A percentile compares a stretch with the other conserved stretches of the same genome.
These are phyloP conservation scores for Pararge aegeria DNA, from an alignment of 1,140 invertebrate species.

Conservation along the genomic window DNA sequence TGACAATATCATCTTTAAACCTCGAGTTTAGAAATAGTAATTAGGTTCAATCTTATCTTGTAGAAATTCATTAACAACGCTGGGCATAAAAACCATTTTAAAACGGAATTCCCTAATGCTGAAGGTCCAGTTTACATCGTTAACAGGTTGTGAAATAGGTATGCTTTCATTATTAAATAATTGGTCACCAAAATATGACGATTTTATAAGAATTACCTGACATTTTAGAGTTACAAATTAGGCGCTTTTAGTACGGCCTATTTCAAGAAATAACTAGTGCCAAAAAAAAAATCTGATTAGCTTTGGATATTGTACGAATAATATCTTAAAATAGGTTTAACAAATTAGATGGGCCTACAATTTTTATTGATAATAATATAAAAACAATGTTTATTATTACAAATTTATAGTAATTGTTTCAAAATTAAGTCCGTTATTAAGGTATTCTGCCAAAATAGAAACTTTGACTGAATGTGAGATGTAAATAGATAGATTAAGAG, in stretches of 20 bases:
- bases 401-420: conserved; percentile 19
- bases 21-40: conserved; percentile 42
- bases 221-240: conserved; percentile 42
- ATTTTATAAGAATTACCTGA: conserved; percentile 20
- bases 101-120: not conserved
- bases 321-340: conserved; percentile 14
- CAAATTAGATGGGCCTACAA: conserved; percentile 29
- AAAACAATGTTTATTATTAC: conserved; percentile 17
- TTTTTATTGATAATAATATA: conserved; percentile 24
- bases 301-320: conserved; percentile 42
- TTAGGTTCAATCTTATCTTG: conserved; percentile 17
- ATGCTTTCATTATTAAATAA: conserved; percentile 33
- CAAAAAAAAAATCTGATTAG: conserved; percentile 49
- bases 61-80: conserved; percentile 17
- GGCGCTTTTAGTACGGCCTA: conserved; percentile 62
- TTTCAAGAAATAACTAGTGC: conserved; percentile 54
- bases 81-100: conserved; percentile 7
- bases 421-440: conserved; percentile 40
- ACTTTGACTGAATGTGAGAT: conserved; percentile 77
- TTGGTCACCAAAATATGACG: conserved; percentile 30
- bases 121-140: conserved; percentile 10
- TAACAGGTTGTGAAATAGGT: conserved; percentile 67
- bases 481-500: conserved; percentile 74
- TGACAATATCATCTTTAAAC: conserved; percentile 73
- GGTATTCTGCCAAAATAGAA: conserved; percentile 68